Base-by-base conservation (phyloP, 2,888 invertebrate genomes). In the Drosophila pegasa region DNA sequence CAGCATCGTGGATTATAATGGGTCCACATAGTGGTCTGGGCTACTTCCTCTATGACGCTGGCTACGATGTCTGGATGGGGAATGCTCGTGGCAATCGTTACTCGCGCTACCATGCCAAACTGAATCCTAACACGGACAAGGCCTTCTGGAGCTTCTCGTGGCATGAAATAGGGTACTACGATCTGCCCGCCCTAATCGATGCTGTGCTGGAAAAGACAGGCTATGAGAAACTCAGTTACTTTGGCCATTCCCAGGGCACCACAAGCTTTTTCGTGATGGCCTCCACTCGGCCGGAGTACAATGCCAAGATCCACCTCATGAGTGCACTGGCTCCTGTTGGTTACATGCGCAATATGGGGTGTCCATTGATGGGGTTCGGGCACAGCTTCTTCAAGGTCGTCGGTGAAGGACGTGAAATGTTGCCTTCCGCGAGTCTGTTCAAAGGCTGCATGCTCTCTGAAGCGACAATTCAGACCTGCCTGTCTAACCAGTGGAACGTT, bases 211-310 rank as follows among this genome's bases (percentile, higher is more conserved):
- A 91, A 0, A 72, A 75, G 7, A 94, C 94, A 0, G 92, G 93
- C 1, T 91, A 92, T 25, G 61, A 91, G 6, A 92, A 93, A 40
- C 70, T 95, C 6, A 93, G 91, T 71, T 96, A 95, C 87, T 90
- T 95, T 33, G 96, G 95, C 0, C 95, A 96, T 81, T 95, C 95
- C 0, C 95, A 95, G 76, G 95, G 95, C n/a, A 93, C 93, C 1
- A 93, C 93, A 0, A 66, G 82, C 0, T 88, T 91, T 47, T 92
- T 92, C 64, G 93, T 93, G n/a, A 86, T 93, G 88, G 89, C 92
- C 54, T 92, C 93, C 1, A 82, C 86, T 41, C 90, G 90, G 10
- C 93, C 94, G 0, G 92, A 93, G 31, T 94, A 94, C 76, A 94
- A 94, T 75, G 62, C 87, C 0, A 94, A 94, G 85, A 90, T 95